Evolutionary conservation across 37 sponge, comb jelly and placozoan species (phyloP).

Genomic region (Cladorhizidae sp.): DNA sequence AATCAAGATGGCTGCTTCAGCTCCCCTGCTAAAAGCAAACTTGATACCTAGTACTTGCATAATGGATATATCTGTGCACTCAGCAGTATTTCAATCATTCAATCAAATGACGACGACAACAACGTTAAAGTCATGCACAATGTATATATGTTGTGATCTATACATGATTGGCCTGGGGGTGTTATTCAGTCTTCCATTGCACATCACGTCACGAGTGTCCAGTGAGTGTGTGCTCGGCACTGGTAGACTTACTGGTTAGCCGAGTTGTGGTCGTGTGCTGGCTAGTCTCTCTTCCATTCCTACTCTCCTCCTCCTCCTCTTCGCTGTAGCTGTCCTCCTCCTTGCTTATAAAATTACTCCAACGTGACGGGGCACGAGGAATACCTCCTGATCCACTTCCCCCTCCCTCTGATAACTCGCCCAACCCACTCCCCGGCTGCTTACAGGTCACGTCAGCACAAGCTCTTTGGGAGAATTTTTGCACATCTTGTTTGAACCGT

Average conservation of each 20-base stretch:
- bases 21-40: too few relatives aligned
- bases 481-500: slow-evolving; percentile 21
- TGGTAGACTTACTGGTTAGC: background rate
- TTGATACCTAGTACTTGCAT: too few relatives aligned
- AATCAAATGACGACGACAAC: too few relatives aligned
- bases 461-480: background rate
- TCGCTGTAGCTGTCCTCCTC: slow-evolving; percentile 2
- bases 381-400: background rate
- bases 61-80: too few relatives aligned
- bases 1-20: too few relatives aligned
- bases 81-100: too few relatives aligned
- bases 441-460: too few relatives aligned
- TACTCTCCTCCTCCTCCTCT: background rate
- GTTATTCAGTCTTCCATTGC: too few relatives aligned
- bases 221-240: background rate
- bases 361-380: slow-evolving; percentile 20
- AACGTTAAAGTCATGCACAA: too few relatives aligned
- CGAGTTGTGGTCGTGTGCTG: background rate
- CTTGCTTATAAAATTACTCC: slow-evolving; percentile 42
- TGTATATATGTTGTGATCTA: too few relatives aligned
- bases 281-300: background rate
- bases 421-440: background rate
- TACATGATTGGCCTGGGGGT: too few relatives aligned
- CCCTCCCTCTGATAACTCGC: background rate
- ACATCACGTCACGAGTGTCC: too few relatives aligned